Percentiles rank a stretch among this genome's conserved stretches.
Evolutionary conservation across 2,888 invertebrate species (phyloP).

Genomic region (Eilema caniola): DNA sequence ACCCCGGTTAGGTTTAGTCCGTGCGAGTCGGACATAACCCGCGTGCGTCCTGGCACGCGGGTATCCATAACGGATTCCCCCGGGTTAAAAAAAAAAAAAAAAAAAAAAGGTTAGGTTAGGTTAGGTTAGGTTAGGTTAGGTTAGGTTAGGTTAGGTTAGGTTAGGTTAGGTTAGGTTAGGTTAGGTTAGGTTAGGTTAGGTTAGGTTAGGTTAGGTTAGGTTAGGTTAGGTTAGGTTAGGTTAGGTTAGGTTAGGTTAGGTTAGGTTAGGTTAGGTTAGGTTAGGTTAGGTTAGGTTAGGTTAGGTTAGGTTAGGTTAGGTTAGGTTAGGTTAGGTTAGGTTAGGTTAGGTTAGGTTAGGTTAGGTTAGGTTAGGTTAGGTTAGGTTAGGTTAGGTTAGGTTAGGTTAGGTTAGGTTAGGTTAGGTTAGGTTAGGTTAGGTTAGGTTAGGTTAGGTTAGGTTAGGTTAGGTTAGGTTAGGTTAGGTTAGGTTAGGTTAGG

Average conservation of each 20-base stretch:
- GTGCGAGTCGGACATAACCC: too few species aligned
- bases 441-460: constrained; percentile 7
- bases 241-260: constrained; percentile 23
- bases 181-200: constrained; percentile 31
- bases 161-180: constrained; percentile 34
- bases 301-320: constrained; percentile 22
- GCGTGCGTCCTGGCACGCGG: too few species aligned
- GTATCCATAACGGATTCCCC: too few species aligned
- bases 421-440: constrained; percentile 7
- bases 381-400: constrained; percentile 6
- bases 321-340: constrained; percentile 25
- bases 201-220: constrained; percentile 29
- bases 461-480: constrained; percentile 7
- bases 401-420: constrained; percentile 7
- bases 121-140: constrained; percentile 35
- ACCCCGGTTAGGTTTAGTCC: too few species aligned
- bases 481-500: constrained; percentile 7
- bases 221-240: constrained; percentile 27
- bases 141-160: constrained; percentile 36
- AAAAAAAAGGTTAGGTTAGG: constrained; percentile 35
- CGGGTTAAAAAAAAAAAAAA: too few species aligned
- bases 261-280: constrained; percentile 22
- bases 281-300: constrained; percentile 20
- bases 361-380: constrained; percentile 12
- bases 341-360: constrained; percentile 24